These are phyloP conservation scores for Zygogramma bicolorata DNA, from an alignment of 2,888 invertebrate species.

Conservation along the genomic window DNA sequence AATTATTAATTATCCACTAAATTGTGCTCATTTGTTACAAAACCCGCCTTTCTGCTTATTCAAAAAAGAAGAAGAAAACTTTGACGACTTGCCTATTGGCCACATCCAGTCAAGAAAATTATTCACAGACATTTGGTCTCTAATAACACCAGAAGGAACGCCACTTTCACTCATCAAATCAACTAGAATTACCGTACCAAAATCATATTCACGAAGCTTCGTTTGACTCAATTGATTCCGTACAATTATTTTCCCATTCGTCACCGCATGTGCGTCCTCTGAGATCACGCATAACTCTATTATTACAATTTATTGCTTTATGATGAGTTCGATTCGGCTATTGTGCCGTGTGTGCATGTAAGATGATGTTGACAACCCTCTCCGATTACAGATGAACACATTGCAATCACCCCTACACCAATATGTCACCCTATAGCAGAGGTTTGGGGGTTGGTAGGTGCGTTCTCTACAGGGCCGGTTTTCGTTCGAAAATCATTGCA, in stretches of 20 bases:
- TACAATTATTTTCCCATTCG: constrained; percentile 18
- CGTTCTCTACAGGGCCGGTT: not conserved
- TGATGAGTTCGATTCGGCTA: constrained; percentile 25
- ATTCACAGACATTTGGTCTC: too few relatives aligned
- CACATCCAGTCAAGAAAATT: too few relatives aligned
- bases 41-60: too few relatives aligned
- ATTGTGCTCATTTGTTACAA: too few relatives aligned
- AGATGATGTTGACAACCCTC: constrained; percentile 27
- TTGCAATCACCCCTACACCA: constrained; percentile 19
- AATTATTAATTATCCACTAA: too few relatives aligned
- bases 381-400: constrained; percentile 18
- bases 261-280: constrained; percentile 4
- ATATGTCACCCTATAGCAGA: constrained; percentile 14
- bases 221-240: not conserved
- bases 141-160: not conserved
- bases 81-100: too few relatives aligned
- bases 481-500: not conserved
- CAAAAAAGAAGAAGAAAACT: too few relatives aligned
- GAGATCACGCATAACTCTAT: constrained; percentile 26
- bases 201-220: not conserved
- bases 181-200: not conserved
- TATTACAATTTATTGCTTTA: constrained; percentile 42
- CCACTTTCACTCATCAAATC: not conserved
- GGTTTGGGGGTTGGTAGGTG: not conserved
- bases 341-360: constrained; percentile 31